Conservation (phyloP, 2,113 vertebrate species). For the Sander lucioperca region DNA sequence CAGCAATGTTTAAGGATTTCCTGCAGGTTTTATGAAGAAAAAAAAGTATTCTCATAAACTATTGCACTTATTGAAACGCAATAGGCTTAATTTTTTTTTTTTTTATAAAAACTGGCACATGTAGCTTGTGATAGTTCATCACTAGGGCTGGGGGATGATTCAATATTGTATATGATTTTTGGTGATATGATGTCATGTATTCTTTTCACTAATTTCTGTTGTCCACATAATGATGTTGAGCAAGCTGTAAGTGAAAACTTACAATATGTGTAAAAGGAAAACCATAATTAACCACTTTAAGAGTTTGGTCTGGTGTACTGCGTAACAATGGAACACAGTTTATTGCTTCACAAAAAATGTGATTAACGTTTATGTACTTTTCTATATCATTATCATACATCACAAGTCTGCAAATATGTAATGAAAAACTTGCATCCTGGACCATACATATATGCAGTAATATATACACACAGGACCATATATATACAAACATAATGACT, state of each 20-base stretch:
- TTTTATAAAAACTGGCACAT: neutral
- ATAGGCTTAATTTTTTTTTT: neutral
- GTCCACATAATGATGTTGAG: neutral
- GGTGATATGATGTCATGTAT: neutral
- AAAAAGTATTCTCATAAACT: neutral
- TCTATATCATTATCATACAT: neutral
- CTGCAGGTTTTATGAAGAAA: neutral
- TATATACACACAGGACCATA: neutral
- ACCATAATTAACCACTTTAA: no score
- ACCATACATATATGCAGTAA: neutral
- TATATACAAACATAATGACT: neutral
- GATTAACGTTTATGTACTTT: neutral
- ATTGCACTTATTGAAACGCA: neutral
- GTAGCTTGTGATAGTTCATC: neutral
- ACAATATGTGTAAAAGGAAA: neutral
- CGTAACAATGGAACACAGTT: no score
- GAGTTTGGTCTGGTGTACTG: no score
- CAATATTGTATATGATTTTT: neutral
- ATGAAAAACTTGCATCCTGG: neutral
- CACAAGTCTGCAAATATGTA: neutral
- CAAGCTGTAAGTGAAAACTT: neutral
- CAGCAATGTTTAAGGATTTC: neutral
- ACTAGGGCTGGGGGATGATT: neutral
- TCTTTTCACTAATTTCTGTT: neutral
- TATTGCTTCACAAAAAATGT: neutral